Percentiles rank a stretch among this genome's conserved stretches.
These are phyloP conservation scores for Cerastis leucographa DNA, from an alignment of 2,888 invertebrate genomes.

Conservation along the genomic window DNA sequence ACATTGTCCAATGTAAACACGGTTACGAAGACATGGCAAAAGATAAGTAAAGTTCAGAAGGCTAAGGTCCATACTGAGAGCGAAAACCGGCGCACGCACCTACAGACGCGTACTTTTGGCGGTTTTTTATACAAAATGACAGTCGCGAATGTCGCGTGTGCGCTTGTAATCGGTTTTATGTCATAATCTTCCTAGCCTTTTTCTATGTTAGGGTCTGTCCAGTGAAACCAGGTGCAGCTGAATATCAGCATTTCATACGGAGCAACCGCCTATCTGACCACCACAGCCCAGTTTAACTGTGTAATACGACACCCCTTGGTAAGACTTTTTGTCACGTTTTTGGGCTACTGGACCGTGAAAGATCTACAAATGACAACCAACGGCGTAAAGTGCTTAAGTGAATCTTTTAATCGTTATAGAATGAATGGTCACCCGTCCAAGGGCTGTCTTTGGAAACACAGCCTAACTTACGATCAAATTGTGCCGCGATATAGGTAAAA, in stretches of 20 bases:
- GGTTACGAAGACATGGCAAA: neutral
- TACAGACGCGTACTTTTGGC: neutral
- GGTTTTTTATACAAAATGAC: neutral
- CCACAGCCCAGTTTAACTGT: neutral
- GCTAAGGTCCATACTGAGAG: neutral
- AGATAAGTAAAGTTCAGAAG: constrained; percentile 11
- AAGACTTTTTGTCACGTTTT: neutral
- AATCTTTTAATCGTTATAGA: no score
- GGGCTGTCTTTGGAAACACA: no score
- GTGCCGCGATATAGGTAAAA: no score
- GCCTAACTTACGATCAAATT: no score
- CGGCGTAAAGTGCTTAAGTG: neutral
- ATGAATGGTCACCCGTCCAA: neutral
- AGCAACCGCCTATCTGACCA: neutral
- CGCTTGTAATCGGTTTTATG: neutral
- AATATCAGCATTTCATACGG: neutral
- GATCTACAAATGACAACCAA: neutral
- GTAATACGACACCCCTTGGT: neutral
- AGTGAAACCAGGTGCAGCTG: neutral
- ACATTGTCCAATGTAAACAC: constrained; percentile 49
- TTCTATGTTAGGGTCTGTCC: neutral
- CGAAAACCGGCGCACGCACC: neutral
- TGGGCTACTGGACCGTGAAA: neutral
- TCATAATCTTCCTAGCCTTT: neutral
- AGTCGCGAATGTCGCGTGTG: neutral